phyloP scores from a whole-genome alignment of 2,797 vertebrate species.

The Emydoidea blandingii region DNA sequence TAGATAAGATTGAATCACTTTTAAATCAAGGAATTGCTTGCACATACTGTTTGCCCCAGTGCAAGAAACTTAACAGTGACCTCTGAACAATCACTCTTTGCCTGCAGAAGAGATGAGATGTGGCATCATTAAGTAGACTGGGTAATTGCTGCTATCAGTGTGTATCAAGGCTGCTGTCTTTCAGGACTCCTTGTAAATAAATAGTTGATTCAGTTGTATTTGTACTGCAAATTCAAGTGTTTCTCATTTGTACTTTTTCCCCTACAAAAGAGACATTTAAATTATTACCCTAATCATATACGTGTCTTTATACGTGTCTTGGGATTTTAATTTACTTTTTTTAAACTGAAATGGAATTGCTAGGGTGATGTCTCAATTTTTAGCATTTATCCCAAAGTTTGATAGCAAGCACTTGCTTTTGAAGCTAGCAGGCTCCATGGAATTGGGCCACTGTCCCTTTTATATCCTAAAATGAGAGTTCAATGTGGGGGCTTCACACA shows the following conservation, averaged over 20 bases:
- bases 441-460: neutral
- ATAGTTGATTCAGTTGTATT: slow-evolving; percentile 56
- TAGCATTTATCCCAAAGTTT: neutral
- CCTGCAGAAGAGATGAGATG: slow-evolving; percentile 34
- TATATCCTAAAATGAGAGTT: neutral
- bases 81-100: slow-evolving; percentile 55
- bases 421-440: neutral
- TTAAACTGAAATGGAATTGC: neutral
- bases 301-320: neutral
- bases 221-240: slow-evolving; percentile 55
- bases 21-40: slow-evolving; percentile 37
- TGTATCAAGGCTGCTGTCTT: slow-evolving; percentile 68
- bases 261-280: neutral
- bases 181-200: slow-evolving; percentile 73
- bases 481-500: neutral
- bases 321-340: neutral
- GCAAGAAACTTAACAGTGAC: slow-evolving; percentile 39
- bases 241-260: neutral
- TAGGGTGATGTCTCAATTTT: neutral
- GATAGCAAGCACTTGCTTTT: neutral
- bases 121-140: slow-evolving; percentile 45
- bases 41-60: neutral
- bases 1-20: slow-evolving; percentile 16
- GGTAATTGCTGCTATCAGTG: slow-evolving; percentile 60
- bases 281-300: neutral